Evolutionary conservation across 2,113 vertebrate genomes (phyloP), one percentile per base, ranked within the genome.

Genomic region (Ahaetulla prasina): DNA sequence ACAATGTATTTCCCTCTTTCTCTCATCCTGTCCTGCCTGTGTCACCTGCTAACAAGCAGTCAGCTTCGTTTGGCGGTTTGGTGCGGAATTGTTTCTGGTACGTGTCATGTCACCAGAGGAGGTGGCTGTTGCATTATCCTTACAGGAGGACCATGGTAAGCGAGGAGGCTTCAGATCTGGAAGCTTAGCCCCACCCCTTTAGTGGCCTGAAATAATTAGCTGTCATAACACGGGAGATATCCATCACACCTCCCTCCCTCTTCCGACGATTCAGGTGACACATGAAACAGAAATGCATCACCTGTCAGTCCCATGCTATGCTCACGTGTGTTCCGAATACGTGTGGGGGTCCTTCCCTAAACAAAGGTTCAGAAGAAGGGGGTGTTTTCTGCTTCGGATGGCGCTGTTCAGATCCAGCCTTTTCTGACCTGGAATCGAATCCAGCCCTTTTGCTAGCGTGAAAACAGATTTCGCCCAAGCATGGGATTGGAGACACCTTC

Each of bases 1-100:
- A 23, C 87, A 94, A 96, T 92, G 94, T 30, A 85, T 6, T 91
- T 91, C 90, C 90, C 94, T 92, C 86, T 90, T 92, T 94, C 53
- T 43, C 39, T 3, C 0, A 1, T 39, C 3, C 25, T 16, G 30
- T 43, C 27, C 86, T 55, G 20, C 43, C 52, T 20, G 20, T 5
- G 35, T 30, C 52, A 7, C 8, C 35, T 22, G 16, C 9, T 55
- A 55, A 20, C 7, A 35, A 85, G 39, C 7, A 2, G 8, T 5
- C 23, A 2, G 50, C 39, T 85, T 39, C 35, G 23, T 27, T 53
- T 30, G 16, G 4, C 6, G 45, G 3, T n/a, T 39, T 14, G 14
- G 35, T 39, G 20, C 3, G 6, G 49, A 52, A 18, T 45, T 12
- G 4, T 54, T 85, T 54, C 22, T 39, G 49, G 89, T 0, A 0